Base-by-base conservation (phyloP, 2,888 invertebrate species). In the Lycia hirtaria region DNA sequence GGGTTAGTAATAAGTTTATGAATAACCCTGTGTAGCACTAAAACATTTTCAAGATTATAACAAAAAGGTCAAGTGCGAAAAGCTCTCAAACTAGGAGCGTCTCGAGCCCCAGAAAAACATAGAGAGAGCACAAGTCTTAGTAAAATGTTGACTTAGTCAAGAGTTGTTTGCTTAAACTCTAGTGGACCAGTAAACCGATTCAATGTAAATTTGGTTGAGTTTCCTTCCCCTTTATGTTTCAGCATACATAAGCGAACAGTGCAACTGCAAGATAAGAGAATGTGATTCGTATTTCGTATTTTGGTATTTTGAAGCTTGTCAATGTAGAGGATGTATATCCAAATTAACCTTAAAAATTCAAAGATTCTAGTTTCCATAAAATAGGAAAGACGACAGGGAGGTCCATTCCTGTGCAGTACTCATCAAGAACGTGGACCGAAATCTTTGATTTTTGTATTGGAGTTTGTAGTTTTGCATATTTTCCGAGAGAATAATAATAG, bases 181-280 rank as follows among this genome's bases (percentile, higher is more conserved):
- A 68, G 72, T 69, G 62, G 66, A 56, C 65, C 53, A 65, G 69
- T 73, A 78, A 83, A 79, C 81, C 81, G 76, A 79, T 76, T 61
- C 77, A 83, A 88, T 86, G 82, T 81, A 86, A 87, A 88, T 87
- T 82, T 60, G 48, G 71, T 74, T 73, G 64, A 68, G 67, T 67
- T 67, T 56, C 62, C 61, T 70, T 72, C 64, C 60, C 44, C 40
- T 54, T 60, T 35, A 59, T 30, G 44, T 32, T 51, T 33, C 32
- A 12, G 38, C 44, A 56, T n/a, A 56, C 51, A 4, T 38, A 33
- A 17, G 10, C 49, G 14, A 33, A 12, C 2, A 9, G n/a, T 5
- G 2, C 3, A 33, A 56, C 43, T 56, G 44, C 38, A 19, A 37
- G n/a, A 9, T 9, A 4, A 10, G 2, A 19, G 10, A 35, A 4